Evolutionary conservation across 2,113 vertebrate species (phyloP), one percentile per base, ranked within the genome.

Genomic region (Tachuris rubrigastra): DNA sequence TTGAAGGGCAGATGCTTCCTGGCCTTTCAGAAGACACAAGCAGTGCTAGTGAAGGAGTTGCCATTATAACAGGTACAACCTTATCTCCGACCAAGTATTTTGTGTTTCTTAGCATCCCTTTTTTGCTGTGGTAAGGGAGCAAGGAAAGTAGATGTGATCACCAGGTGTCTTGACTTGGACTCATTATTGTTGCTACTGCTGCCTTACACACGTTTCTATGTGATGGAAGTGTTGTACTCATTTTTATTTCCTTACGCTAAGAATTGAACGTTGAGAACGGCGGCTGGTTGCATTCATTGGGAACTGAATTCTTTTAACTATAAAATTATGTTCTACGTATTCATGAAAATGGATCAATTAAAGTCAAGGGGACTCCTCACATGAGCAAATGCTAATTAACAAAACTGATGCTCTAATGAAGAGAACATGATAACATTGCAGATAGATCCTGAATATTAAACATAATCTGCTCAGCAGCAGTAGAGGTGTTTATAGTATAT

Each of bases 291-390:
- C 91, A 73, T 87, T 96, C 84, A 82, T 52, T 14, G 37, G 65
- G 86, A 96, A 14, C 66, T 93, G 89, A 93, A 75, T 94, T 87
- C 84, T 91, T 91, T 79, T 95, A 89, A 33, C 90, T 93, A 81
- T 89, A 90, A 96, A 94, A 96, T 96, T 62, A 86, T 94, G 92
- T 93, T 94, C 89, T 87, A 77, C 7, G 85, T 96, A 94, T 91
- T 95, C 96, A 96, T 93, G 95, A 93, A 96, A 93, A 95, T 90
- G 84, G 83, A 96, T 95, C 96, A 90, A 90, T 96, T 97, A 97
- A 96, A 97, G 93, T 96, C 96, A 96, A 94, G 92, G 93, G 69
- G 92, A 95, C 92, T 90, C 85, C 95, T 96, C 96, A 92, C 92
- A 90, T 91, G 96, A 96, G 96, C 95, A 95, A 95, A 94, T 93